Percentiles rank a stretch among this genome's conserved stretches.
phyloP scores from a whole-genome alignment of 2,888 invertebrate species.

The Caenorhabditis sp. region DNA sequence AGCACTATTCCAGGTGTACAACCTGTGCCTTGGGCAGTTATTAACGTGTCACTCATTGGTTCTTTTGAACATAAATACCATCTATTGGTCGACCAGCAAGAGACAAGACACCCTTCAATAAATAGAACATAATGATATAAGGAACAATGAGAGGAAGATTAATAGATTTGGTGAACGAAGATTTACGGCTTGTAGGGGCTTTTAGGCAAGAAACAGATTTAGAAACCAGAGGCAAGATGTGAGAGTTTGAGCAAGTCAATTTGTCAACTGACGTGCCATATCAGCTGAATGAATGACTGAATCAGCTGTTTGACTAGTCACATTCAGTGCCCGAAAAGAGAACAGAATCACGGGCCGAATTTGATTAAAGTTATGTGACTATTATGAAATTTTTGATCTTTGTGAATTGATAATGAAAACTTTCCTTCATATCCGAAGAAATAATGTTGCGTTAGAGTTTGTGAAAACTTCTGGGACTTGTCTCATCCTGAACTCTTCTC shows the following conservation, averaged over 20 bases:
- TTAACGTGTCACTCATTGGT: slow-evolving; percentile 25
- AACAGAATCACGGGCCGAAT: not conserved
- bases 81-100: not conserved
- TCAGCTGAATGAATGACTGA: not conserved
- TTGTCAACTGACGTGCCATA: not conserved
- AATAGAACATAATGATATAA: not conserved
- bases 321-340: not conserved
- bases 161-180: not conserved
- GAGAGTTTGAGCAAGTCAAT: not conserved
- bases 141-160: not conserved
- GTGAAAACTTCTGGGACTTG: slow-evolving; percentile 44
- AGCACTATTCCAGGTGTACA: slow-evolving; percentile 33
- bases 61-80: slow-evolving; percentile 1
- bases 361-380: no score
- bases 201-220: not conserved
- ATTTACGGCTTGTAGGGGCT: not conserved
- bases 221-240: not conserved
- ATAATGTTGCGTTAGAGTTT: not conserved
- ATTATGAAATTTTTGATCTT: no score
- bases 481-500: slow-evolving; percentile 28
- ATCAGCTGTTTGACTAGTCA: no score
- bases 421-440: no score
- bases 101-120: not conserved
- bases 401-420: no score
- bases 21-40: not conserved